phyloP scores from a whole-genome alignment of 2,113 vertebrate genomes.

The Bufo bufo region DNA sequence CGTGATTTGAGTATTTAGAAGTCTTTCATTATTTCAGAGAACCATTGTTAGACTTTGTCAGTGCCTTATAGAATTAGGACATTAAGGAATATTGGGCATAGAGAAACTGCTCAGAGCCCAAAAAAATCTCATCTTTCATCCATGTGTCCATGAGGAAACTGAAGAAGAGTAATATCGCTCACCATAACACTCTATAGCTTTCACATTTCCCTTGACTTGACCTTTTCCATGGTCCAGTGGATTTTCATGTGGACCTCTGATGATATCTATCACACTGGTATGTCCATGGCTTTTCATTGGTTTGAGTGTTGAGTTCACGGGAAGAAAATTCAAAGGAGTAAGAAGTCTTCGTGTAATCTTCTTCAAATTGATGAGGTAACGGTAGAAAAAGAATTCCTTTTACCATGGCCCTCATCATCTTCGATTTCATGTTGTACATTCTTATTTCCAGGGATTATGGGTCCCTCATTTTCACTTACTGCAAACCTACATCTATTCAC shows the following conservation, averaged over 20 bases:
- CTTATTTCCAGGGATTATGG: too few relatives aligned
- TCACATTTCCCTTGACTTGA: neutral
- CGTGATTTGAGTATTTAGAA: neutral
- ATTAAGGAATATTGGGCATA: neutral
- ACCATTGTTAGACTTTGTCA: neutral
- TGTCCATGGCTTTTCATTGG: neutral
- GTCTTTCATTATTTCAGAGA: neutral
- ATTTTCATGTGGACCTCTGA: neutral
- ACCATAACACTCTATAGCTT: neutral
- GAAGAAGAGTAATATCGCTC: neutral
- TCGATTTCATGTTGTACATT: too few relatives aligned
- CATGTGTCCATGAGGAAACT: neutral
- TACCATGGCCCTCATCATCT: too few relatives aligned
- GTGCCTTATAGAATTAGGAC: neutral
- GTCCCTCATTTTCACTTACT: too few relatives aligned
- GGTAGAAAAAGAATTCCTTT: too few relatives aligned
- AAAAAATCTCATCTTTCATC: neutral
- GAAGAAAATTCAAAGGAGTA: neutral
- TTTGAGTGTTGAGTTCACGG: neutral
- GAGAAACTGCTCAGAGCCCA: neutral
- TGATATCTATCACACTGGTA: neutral
- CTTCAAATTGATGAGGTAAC: too few relatives aligned
- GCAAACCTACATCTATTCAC: too few relatives aligned
- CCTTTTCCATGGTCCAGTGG: neutral
- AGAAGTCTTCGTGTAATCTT: too few relatives aligned